Evolutionary conservation across 2,113 vertebrate species (phyloP).

Genomic region (Dipodomys ordii): DNA sequence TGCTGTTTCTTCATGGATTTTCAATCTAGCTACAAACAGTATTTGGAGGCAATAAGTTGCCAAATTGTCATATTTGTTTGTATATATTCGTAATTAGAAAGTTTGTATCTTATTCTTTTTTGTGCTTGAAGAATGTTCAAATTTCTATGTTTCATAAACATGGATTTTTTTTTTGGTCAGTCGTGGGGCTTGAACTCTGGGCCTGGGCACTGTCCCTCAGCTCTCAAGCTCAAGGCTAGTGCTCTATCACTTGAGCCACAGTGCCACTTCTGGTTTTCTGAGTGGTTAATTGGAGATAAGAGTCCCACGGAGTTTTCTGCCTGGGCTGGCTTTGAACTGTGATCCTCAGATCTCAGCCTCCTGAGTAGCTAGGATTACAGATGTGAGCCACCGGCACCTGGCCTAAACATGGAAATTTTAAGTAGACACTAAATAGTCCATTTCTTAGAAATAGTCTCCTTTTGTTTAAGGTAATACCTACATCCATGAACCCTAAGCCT

Average conservation of each 20-base stretch:
- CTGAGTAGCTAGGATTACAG: too few species aligned
- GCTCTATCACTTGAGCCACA: too few species aligned
- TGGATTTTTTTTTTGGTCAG: too few species aligned
- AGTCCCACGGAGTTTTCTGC: too few species aligned
- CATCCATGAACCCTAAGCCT: background rate
- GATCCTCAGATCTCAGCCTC: too few species aligned
- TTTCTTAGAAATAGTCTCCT: background rate
- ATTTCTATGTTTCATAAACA: slow-evolving; percentile 14
- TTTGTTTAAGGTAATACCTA: slow-evolving; percentile 7
- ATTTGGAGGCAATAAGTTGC: background rate
- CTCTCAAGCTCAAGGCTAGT: too few species aligned
- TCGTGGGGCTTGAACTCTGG: too few species aligned
- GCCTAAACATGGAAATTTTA: background rate
- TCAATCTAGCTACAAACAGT: slow-evolving; percentile 22
- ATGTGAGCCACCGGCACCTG: too few species aligned
- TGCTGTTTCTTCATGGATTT: background rate
- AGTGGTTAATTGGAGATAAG: too few species aligned
- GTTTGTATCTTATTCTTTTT: background rate
- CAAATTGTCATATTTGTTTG: background rate
- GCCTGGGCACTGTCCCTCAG: too few species aligned
- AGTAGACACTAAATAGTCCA: background rate
- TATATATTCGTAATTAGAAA: slow-evolving; percentile 1
- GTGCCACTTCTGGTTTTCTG: too few species aligned
- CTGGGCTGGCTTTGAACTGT: too few species aligned
- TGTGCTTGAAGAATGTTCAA: background rate